Conservation (phyloP, 2,888 invertebrate species). For the Papilio protenor region DNA sequence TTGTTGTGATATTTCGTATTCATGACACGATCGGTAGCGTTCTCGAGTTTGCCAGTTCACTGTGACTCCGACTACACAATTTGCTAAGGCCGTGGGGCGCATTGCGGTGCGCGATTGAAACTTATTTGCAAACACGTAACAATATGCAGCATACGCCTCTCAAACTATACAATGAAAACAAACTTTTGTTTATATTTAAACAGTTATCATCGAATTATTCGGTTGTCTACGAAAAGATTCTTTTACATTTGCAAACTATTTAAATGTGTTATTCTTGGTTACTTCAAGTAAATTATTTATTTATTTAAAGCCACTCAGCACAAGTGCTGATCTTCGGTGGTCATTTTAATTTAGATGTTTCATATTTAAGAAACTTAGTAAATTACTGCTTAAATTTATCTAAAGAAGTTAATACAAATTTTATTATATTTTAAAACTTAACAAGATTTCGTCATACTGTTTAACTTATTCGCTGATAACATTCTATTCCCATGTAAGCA, state of each 20-base stretch:
- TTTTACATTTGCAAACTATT: too few species aligned
- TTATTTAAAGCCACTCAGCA: too few species aligned
- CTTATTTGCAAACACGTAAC: slow-evolving; percentile 35
- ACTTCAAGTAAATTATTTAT: too few species aligned
- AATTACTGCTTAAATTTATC: too few species aligned
- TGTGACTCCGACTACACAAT: slow-evolving; percentile 30
- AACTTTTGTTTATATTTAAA: slow-evolving; percentile 7
- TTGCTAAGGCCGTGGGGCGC: slow-evolving; percentile 55
- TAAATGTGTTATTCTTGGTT: too few species aligned
- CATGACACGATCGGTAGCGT: slow-evolving; percentile 32
- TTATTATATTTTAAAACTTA: not conserved
- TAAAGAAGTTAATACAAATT: too few species aligned
- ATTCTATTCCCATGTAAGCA: not conserved
- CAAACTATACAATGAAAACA: slow-evolving; percentile 5
- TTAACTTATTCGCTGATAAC: not conserved
- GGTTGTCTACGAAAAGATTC: not conserved
- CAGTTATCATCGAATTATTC: not conserved
- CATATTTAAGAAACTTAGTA: too few species aligned
- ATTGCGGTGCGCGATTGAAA: slow-evolving; percentile 70
- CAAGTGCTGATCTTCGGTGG: too few species aligned
- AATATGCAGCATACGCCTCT: slow-evolving; percentile 27
- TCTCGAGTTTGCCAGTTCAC: slow-evolving; percentile 39
- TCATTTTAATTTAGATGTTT: too few species aligned
- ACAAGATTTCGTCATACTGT: not conserved
- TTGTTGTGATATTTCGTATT: slow-evolving; percentile 23